phyloP scores from a whole-genome alignment of 1,140 invertebrate species.

The Mycetomoellerius zeteki region DNA sequence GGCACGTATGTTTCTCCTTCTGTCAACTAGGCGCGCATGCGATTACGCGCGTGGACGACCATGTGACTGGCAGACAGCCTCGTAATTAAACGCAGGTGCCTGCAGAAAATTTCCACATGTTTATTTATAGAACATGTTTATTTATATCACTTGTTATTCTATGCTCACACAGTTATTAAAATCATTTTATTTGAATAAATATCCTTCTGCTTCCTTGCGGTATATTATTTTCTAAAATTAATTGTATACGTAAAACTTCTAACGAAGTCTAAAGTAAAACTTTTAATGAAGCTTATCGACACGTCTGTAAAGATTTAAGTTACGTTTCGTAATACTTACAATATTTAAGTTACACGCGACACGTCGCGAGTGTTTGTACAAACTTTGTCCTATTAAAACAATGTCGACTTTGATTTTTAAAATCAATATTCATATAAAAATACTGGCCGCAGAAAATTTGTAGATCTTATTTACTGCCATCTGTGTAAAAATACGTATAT shows the following conservation, averaged over 20 bases:
- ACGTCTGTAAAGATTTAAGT: background rate
- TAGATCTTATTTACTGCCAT: background rate
- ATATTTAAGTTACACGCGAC: background rate
- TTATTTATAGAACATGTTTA: background rate
- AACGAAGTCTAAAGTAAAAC: background rate
- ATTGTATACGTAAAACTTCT: background rate
- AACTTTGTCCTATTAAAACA: background rate
- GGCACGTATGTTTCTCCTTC: background rate
- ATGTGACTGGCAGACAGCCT: conserved; percentile 6
- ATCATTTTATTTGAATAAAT: background rate
- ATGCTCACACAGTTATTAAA: background rate
- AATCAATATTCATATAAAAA: background rate
- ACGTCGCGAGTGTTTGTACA: background rate
- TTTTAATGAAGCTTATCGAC: background rate
- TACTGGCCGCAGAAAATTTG: background rate
- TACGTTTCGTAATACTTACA: background rate
- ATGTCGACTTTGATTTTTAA: background rate
- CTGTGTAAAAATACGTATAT: background rate
- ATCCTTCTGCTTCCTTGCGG: background rate
- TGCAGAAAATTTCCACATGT: background rate
- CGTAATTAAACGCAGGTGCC: background rate
- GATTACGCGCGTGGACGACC: background rate
- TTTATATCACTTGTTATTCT: background rate
- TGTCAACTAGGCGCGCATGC: background rate
- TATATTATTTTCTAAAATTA: background rate